Evolutionary conservation across 2,113 vertebrate species (phyloP).

Genomic region (Percina caprodes): DNA sequence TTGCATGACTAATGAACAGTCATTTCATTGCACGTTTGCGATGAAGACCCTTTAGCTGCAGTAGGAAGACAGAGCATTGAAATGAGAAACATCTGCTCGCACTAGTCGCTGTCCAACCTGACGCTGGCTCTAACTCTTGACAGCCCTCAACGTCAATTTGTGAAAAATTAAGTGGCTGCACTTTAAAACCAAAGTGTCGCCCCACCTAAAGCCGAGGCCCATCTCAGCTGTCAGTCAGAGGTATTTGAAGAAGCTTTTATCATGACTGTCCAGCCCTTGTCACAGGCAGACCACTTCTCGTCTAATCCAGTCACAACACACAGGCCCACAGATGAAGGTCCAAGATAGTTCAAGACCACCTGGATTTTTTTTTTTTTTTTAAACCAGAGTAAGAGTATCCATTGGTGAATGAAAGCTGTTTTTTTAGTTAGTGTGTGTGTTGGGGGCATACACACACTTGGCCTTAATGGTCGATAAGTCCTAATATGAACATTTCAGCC

Average conservation of each 20-base stretch:
- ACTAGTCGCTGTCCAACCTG: slow-evolving; percentile 39
- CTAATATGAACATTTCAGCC: not conserved
- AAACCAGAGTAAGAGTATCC: not conserved
- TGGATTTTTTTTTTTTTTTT: slow-evolving; percentile 18
- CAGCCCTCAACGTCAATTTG: slow-evolving; percentile 69
- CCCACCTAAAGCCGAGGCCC: slow-evolving; percentile 58
- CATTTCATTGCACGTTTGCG: slow-evolving; percentile 31
- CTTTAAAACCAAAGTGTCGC: slow-evolving; percentile 61
- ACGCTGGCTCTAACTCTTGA: slow-evolving; percentile 48
- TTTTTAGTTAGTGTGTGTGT: not conserved
- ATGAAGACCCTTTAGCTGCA: slow-evolving; percentile 17
- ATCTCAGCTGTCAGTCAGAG: slow-evolving; percentile 69
- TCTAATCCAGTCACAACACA: slow-evolving; percentile 58
- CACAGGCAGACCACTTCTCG: slow-evolving; percentile 26
- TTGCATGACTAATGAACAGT: slow-evolving; percentile 37
- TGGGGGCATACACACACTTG: not conserved
- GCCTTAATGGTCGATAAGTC: not conserved
- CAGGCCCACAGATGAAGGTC: slow-evolving; percentile 33
- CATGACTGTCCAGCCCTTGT: slow-evolving; percentile 53
- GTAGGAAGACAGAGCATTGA: not conserved
- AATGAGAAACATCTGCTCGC: slow-evolving; percentile 50
- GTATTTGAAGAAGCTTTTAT: slow-evolving; percentile 70
- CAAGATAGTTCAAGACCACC: slow-evolving; percentile 45
- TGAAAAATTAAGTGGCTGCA: slow-evolving; percentile 73
- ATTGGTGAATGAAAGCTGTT: not conserved